These are phyloP conservation scores for Centropus unirufus DNA, from an alignment of 2,113 vertebrate species.

Conservation along the genomic window DNA sequence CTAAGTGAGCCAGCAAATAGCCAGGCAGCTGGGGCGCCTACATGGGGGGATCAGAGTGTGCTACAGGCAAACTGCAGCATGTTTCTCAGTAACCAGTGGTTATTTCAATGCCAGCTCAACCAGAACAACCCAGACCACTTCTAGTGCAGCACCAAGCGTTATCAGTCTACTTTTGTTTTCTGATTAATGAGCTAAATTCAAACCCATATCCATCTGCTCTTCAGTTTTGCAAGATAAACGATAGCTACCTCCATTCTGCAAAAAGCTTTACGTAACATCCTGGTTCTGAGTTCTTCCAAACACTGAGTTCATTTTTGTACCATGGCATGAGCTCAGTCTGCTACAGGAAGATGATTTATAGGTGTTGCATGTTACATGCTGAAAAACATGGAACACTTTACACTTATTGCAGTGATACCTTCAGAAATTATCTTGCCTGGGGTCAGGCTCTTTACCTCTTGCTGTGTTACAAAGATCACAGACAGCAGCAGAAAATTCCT, in stretches of 20 bases:
- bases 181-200: not conserved
- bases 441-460: not conserved
- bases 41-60: not conserved
- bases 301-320: not conserved
- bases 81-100: not conserved
- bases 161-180: not conserved
- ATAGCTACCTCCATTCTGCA: not conserved
- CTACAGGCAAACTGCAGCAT: not conserved
- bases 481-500: not conserved
- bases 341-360: not conserved
- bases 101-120: not conserved
- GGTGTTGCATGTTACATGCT: not conserved
- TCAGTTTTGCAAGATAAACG: not conserved
- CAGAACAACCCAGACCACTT: not conserved
- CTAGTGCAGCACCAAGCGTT: not conserved
- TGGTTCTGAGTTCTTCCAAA: not conserved
- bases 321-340: accelerated
- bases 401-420: not conserved
- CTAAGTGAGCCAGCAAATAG: not conserved
- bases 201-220: not conserved
- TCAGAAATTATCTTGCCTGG: not conserved
- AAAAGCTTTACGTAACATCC: not conserved
- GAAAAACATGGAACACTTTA: not conserved
- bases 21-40: not conserved
- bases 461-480: not conserved